Base-by-base conservation (phyloP, 2,888 invertebrate species). In the Xestia sexstrigata region DNA sequence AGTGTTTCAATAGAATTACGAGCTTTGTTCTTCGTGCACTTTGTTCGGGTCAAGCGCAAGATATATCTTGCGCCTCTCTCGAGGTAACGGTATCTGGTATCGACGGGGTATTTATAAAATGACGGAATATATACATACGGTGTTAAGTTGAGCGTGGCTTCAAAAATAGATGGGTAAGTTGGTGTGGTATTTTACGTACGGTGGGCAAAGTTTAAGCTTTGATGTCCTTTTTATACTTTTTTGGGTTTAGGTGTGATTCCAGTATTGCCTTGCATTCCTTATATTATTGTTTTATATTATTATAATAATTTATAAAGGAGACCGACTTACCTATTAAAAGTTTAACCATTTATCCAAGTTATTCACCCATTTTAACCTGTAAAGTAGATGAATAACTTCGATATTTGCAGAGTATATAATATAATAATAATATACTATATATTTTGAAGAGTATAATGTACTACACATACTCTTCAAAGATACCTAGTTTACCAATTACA, bases 1-100 rank as follows among this genome's bases (percentile, higher is more conserved):
- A 93, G 96, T 94, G 94, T 95, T 95, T 95, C 96, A 94, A 96
- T 96, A 95, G 94, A 95, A 96, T 96, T 95, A 95, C 93, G 89
- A 92, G 92, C 94, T 94, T 96, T 96, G 96, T 96, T 95, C 96
- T 94, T 93, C 88, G 89, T 93, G 93, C 92, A 94, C 92, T 92
- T 88, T 88, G 84, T 84, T 85, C 85, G 88, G 90, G 90, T 91
- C 90, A 89, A 84, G 74, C 85, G 90, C 91, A 26, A 81, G 77
- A 81, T 91, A 91, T 91, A 92, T 79, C 81, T 83, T 70, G 76
- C 67, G 81, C 39, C 75, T 75, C 83, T 81, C 79, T 75, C n/a
- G 42, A 70, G 67, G 52, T 85, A 84, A 83, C 87, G 85, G 85
- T 74, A 78, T 72, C 77, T n/a, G 7, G n/a, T 71, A 76, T 80